Evolutionary conservation across 2,113 vertebrate genomes (phyloP).

Genomic region (Brienomyrus brachyistius): DNA sequence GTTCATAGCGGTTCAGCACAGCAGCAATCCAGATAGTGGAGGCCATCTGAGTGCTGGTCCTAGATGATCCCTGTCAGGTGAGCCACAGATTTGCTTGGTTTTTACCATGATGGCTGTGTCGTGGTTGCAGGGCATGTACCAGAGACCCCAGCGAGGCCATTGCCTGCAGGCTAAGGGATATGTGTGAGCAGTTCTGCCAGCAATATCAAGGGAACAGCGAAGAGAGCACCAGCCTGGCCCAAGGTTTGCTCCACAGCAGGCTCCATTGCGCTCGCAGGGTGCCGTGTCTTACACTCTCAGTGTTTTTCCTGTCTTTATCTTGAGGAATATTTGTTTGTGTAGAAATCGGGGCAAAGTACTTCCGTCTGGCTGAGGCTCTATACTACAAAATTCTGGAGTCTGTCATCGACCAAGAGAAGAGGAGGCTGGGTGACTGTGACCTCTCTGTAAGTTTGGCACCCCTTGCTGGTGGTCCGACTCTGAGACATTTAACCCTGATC

Average conservation of each 20-base stretch:
- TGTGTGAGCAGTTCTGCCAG: constrained; percentile 73
- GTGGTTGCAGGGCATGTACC: constrained; percentile 66
- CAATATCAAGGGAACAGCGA: constrained; percentile 52
- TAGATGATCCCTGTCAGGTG: background rate
- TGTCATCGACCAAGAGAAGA: constrained; percentile 80
- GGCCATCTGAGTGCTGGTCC: background rate
- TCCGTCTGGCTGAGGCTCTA: constrained; percentile 76
- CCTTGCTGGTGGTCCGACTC: constrained; percentile 19
- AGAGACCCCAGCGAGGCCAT: constrained; percentile 81
- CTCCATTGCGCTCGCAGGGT: too few relatives aligned
- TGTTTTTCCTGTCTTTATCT: background rate
- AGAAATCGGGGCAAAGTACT: constrained; percentile 80
- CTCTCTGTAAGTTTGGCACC: constrained; percentile 75
- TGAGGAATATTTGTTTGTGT: constrained; percentile 24
- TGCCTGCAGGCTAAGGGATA: constrained; percentile 73
- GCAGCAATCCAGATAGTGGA: background rate
- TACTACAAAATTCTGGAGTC: constrained; percentile 88
- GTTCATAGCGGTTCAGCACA: background rate
- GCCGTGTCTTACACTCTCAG: background rate
- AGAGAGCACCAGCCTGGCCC: constrained; percentile 53
- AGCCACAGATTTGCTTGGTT: background rate
- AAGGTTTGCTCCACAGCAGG: constrained; percentile 55
- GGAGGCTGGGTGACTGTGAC: constrained; percentile 73
- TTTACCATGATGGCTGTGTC: background rate
- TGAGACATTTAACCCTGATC: background rate